These are phyloP conservation scores for Caiman crocodilus DNA, from an alignment of 2,797 vertebrate genomes.

Conservation along the genomic window DNA sequence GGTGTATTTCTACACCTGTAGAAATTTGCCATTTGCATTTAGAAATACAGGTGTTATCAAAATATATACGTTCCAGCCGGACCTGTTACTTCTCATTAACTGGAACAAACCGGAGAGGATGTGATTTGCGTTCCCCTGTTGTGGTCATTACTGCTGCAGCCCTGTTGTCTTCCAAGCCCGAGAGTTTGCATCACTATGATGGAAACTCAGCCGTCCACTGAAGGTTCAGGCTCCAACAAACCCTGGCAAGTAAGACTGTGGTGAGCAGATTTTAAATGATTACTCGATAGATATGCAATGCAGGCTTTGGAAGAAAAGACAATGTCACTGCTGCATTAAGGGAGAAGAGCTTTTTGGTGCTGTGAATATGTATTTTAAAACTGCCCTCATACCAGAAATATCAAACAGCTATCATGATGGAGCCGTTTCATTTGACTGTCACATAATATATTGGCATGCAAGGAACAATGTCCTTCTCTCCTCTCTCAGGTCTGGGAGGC, in stretches of 20 bases:
- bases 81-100: slow-evolving; percentile 47
- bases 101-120: slow-evolving; percentile 48
- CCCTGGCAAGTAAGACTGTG: slow-evolving; percentile 48
- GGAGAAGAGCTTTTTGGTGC: slow-evolving; percentile 60
- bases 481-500: slow-evolving; percentile 2
- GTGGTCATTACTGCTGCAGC: slow-evolving; percentile 8
- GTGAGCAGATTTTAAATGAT: slow-evolving; percentile 44
- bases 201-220: slow-evolving; percentile 46
- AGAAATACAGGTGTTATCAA: slow-evolving; percentile 43
- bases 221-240: slow-evolving; percentile 46
- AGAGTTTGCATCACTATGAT: slow-evolving; percentile 54
- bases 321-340: slow-evolving; percentile 54
- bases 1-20: too few species aligned
- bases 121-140: slow-evolving; percentile 40
- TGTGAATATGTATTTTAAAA: slow-evolving; percentile 67
- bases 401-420: slow-evolving; percentile 69
- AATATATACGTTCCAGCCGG: slow-evolving; percentile 34
- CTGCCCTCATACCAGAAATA: slow-evolving; percentile 54
- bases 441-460: slow-evolving; percentile 36
- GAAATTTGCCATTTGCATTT: slow-evolving; percentile 52
- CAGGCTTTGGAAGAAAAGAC: slow-evolving; percentile 53
- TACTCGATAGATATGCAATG: slow-evolving; percentile 33
- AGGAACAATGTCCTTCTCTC: slow-evolving; percentile 40
- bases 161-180: not conserved
- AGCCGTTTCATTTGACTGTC: slow-evolving; percentile 47